Base-by-base conservation (phyloP, 1,140 invertebrate genomes). In the Armadillidium nasatum region DNA sequence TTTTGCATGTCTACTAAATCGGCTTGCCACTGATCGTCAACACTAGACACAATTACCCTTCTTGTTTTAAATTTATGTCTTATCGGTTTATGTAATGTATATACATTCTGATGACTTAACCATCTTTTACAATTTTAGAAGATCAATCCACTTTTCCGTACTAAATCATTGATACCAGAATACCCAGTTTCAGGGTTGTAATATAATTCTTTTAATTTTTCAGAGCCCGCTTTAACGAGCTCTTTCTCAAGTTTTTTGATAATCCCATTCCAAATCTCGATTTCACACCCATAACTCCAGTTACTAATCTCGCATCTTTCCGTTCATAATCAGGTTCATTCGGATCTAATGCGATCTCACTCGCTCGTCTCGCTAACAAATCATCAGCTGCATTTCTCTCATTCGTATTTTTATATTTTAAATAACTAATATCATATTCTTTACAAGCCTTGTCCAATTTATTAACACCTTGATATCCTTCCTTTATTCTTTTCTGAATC, bases 1-100 rank as follows among this genome's bases (percentile, higher is more conserved):
- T 70, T 72, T 45, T 82, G 15, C 67, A 86, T 74, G 79, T 84
- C 83, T 9, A 80, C 74, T 33, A 86, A 79, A 79, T 86, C 85
- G 7, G 82, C 80, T 79, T 86, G 83, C 82, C 82, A 86, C 10
- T 84, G 78, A 72, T 85, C 33, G 33, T 33, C 33, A 33, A 33
- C 33, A 33, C 33, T 6, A 33, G 33, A 6, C 33, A n/a, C n/a
- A n/a, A n/a, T n/a, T n/a, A n/a, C n/a, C n/a, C n/a, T n/a, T n/a
- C n/a, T n/a, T n/a, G n/a, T n/a, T n/a, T n/a, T n/a, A n/a, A n/a
- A n/a, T n/a, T n/a, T n/a, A n/a, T n/a, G n/a, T n/a, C n/a, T n/a
- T n/a, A n/a, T n/a, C n/a, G n/a, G n/a, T n/a, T n/a, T n/a, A n/a
- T n/a, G n/a, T n/a, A n/a, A n/a, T n/a, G n/a, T n/a, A n/a, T n/a